A percentile compares a stretch with the other conserved stretches of the same genome.
Evolutionary conservation across 1,140 invertebrate genomes (phyloP).

Genomic region (Drosophila jambulina): DNA sequence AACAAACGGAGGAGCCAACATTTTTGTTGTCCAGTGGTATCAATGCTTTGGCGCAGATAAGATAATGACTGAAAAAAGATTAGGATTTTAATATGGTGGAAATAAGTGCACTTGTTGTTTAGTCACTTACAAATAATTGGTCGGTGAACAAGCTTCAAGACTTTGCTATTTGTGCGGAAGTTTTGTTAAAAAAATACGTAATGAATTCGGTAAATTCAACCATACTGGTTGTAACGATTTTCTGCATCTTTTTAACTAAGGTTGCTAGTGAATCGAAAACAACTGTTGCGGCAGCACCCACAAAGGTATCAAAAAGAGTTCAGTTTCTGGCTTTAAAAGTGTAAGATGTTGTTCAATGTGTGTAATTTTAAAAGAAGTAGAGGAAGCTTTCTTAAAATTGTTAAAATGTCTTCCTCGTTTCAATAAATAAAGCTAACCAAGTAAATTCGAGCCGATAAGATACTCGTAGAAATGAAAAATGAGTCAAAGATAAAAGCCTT

Average conservation of each 20-base stretch:
- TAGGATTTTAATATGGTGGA: conserved; percentile 25
- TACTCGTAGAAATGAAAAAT: conserved; percentile 3
- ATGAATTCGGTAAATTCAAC: conserved; percentile 11
- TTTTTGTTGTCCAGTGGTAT: conserved; percentile 27
- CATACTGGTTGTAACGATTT: conserved; percentile 7
- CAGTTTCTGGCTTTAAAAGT: not conserved
- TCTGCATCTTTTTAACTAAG: not conserved
- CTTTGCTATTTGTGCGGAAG: too few relatives aligned
- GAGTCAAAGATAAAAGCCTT: conserved; percentile 12
- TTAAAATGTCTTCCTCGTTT: not conserved
- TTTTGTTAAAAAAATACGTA: not conserved
- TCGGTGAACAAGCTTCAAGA: conserved; percentile 25
- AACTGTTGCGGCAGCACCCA: not conserved
- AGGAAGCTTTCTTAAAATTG: too few relatives aligned
- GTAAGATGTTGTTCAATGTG: not conserved
- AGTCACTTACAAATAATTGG: conserved; percentile 38
- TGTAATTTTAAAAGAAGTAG: not conserved
- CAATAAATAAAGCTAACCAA: conserved; percentile 1
- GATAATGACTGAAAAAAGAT: conserved; percentile 35
- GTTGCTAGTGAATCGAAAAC: conserved; percentile 3
- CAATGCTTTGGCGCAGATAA: conserved; percentile 19
- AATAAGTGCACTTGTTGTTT: conserved; percentile 15
- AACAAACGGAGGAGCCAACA: not conserved
- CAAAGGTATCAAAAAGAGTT: conserved; percentile 16
- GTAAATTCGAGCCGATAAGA: conserved; percentile 27